Percentiles rank a stretch among this genome's conserved stretches.
Conservation (phyloP, 1,140 invertebrate genomes). For the Macrosteles quadrilineatus region DNA sequence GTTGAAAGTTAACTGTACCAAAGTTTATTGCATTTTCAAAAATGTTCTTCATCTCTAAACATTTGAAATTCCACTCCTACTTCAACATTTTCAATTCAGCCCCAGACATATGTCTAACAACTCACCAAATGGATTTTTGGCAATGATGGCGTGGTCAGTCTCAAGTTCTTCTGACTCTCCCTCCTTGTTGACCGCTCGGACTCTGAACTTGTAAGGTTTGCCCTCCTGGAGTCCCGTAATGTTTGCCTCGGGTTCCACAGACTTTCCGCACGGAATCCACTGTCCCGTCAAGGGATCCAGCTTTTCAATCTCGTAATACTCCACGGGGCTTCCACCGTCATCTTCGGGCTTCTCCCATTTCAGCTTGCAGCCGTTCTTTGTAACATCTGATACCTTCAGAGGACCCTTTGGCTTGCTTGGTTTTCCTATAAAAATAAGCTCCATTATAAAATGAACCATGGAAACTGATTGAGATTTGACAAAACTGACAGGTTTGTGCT, state of each 20-base stretch:
- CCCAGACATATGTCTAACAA: no score
- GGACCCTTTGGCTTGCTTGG: constrained; percentile 84
- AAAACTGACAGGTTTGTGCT: no score
- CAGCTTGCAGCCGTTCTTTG: constrained; percentile 91
- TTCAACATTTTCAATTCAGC: no score
- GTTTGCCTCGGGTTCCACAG: constrained; percentile 76
- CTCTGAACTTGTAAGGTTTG: constrained; percentile 98
- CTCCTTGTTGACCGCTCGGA: constrained; percentile 98
- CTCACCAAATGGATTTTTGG: constrained; percentile 97
- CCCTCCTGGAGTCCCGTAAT: constrained; percentile 87
- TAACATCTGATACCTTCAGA: constrained; percentile 84
- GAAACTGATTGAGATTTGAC: no score
- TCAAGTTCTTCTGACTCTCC: constrained; percentile 96
- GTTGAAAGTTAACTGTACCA: no score
- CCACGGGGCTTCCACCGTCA: constrained; percentile 88
- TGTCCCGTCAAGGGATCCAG: constrained; percentile 89
- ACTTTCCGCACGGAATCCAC: constrained; percentile 87
- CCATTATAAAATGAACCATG: no score
- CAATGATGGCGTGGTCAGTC: constrained; percentile 90
- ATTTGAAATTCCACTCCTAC: no score
- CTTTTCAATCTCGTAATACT: constrained; percentile 98
- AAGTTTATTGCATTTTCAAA: no score
- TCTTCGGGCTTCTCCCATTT: constrained; percentile 94
- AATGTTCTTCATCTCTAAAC: no score
- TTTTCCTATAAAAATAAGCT: constrained; percentile 53